Base-by-base conservation (phyloP, 1,140 invertebrate genomes). In the Cheumatopsyche charites region DNA sequence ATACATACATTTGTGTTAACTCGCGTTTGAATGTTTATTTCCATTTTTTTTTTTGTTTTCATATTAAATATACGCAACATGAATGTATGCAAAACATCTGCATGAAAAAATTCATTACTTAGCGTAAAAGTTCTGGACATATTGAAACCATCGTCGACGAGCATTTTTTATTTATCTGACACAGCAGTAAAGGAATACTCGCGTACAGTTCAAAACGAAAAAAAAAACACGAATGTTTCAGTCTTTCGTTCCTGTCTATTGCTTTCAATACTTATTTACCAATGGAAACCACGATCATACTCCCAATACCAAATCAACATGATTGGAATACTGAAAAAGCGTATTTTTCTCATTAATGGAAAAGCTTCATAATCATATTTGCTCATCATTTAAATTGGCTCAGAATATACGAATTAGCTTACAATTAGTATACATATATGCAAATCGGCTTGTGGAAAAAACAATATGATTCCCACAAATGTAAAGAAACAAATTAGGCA, bases 101-200 rank as follows among this genome's bases (percentile, higher is more conserved):
- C 13, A 52, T 19, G 47, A 5, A 17, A 52, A 52, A 52, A 52
- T 52, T 52, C 47, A 52, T 52, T 52, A 17, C 47, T 52, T 17
- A 17, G 29, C 29, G 29, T 17, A 52, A 52, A 52, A 17, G 47
- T 52, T 52, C 19, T 52, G 7, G 47, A 52, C 47, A 52, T 52
- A 52, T 52, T 52, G 47, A 52, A 52, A 17, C 47, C 47, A 52
- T 52, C 47, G 47, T 52, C 47, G 13, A 45, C 17, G 43, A 45
- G 43, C 15, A 17, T 52, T 52, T 52, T 52, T 52, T 52, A 5
- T 52, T 52, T 17, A 17, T 19, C 5, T 52, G 47, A 52, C 19
- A 19, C 19, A 52, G 6, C n/a, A 2, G 47, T 19, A 52, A 52
- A 52, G 15, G 47, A 52, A 52, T 17, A 25, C 25, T 58, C 12